Base-by-base conservation (phyloP, 2,888 invertebrate genomes). In the Scaptomyza flava region DNA sequence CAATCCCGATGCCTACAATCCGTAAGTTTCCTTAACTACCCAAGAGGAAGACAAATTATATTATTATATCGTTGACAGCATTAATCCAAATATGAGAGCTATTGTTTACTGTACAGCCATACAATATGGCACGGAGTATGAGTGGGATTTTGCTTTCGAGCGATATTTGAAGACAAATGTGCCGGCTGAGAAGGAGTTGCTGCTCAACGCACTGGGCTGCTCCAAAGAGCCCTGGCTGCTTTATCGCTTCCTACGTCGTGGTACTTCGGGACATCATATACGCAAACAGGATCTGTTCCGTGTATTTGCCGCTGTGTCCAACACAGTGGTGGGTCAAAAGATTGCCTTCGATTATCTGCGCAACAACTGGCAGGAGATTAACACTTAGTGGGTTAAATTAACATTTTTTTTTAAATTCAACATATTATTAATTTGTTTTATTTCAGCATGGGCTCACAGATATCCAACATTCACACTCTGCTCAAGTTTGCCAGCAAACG, bases 141-240 rank as follows among this genome's bases (percentile, higher is more conserved):
- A 98, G 89, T 98, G 98, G 98, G 94, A 96, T 71, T 98, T 98
- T 90, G 95, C 96, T 0, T 97, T 97, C 95, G 93, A 96, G 48
- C 93, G 96, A 33, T 98, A 96, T 90, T 90, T 94, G 38, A 94
- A 94, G 4, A 94, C 96, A 2, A 95, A 95, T 72, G 95, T 96
- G 0, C 96, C 96, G 0, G 95, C 96, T 0, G 98, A 98, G 90
- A 95, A 96, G 80, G 96, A 96, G 75, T 93, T 95, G 8, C 92
- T 98, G 8, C 93, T 98, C 12, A 94, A 93, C 6, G 95, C 96
- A 0, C 92, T 98, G 12, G 96, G 97, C 12, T 98, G 98, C 87
- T 95, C 96, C 0, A 93, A 95, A 62, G 95, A 97, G 76, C 95
- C 96, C 0, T 98, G 98, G 95, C 93, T 98, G 43, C 92, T 98